Evolutionary conservation across 2,888 invertebrate species (phyloP).

Genomic region (Timema podura): DNA sequence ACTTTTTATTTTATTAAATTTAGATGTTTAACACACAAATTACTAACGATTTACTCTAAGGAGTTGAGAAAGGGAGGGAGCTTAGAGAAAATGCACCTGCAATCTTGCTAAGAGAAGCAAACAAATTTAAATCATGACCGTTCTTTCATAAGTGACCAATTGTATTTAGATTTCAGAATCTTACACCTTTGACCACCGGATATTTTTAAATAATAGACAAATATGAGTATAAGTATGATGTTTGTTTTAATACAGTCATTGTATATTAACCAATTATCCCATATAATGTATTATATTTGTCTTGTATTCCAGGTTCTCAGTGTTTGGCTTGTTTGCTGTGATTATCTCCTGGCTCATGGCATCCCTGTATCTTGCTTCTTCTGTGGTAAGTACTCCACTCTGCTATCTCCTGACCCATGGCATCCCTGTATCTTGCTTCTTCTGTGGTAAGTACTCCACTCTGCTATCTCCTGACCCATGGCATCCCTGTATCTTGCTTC

Average conservation of each 20-base stretch:
- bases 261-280: background rate
- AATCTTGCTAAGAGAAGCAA: too few species aligned
- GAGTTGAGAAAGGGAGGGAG: too few species aligned
- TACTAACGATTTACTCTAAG: too few species aligned
- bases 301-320: conserved; percentile 61
- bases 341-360: conserved; percentile 86
- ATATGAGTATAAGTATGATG: background rate
- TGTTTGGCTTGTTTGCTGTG: conserved; percentile 79
- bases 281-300: conserved; percentile 9
- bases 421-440: conserved; percentile 1
- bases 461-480: too few species aligned
- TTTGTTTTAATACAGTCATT: background rate
- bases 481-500: too few species aligned
- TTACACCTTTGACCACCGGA: background rate
- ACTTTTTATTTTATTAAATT: too few species aligned
- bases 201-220: background rate
- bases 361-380: conserved; percentile 77
- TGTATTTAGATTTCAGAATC: background rate
- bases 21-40: too few species aligned
- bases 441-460: too few species aligned
- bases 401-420: background rate
- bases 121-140: too few species aligned
- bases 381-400: conserved; percentile 57
- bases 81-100: too few species aligned
- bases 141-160: too few species aligned